Base-by-base conservation (phyloP, 2,888 invertebrate species). In the Mythimna vitellina region DNA sequence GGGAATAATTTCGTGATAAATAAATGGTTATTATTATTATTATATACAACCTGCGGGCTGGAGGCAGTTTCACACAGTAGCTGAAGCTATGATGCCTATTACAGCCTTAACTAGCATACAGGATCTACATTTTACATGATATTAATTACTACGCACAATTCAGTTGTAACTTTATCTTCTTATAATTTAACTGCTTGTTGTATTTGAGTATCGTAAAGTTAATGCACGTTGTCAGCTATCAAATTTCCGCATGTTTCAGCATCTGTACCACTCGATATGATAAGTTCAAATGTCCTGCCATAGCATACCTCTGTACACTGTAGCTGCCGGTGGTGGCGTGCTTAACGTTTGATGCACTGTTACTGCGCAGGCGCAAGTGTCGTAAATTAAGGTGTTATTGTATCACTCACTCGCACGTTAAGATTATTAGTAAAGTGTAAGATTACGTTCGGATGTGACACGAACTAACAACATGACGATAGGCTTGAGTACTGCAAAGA, bases 351-450 rank as follows among this genome's bases (percentile, higher is more conserved):
- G 70, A 56, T 70, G 35, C 56, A 12, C 32, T 14, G 7, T 7
- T 29, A 29, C 25, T 2, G 32, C n/a, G 73, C 49, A 29, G 25
- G 12, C n/a, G 32, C 74, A 46, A 14, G 29, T 57, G 73, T 76
- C 42, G 67, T 67, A 58, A 51, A 58, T 51, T 25, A 67, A 49
- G 12, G 51, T 51, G 49, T 51, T 32, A 51, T 67, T 67, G 67
- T 76, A 67, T 32, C 76, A 67, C n/a, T n/a, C n/a, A 54, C 14
- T 51, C 8, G 17, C 29, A n/a, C 49, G 22, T 7, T n/a, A n/a
- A 25, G 57, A 42, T 57, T 66, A 32, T 73, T 42, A 73, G 25
- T 58, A 32, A 20, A 32, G 25, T 66, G 20, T n/a, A 6, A 25
- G 49, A 65, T 66, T 17, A 51, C 56, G 66, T 3, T 22, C 1